Evolutionary conservation across 1,140 invertebrate genomes (phyloP).

Genomic region (Euwallacea fornicatus): DNA sequence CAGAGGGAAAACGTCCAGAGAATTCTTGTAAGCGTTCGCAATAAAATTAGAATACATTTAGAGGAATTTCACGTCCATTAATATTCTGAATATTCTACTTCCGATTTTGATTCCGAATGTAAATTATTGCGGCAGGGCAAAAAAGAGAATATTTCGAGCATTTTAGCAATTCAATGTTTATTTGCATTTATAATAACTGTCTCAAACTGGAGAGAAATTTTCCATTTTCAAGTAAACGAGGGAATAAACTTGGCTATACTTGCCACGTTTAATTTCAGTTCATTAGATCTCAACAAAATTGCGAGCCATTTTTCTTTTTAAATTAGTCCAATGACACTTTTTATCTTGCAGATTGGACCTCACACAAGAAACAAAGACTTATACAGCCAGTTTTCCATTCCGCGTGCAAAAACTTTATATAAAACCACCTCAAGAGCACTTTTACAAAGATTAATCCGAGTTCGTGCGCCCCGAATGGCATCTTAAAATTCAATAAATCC

Average conservation of each 20-base stretch:
- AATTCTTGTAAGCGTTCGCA: background rate
- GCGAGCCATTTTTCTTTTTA: too few relatives aligned
- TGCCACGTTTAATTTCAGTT: too few relatives aligned
- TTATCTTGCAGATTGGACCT: too few relatives aligned
- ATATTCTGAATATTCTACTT: slow-evolving; percentile 22
- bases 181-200: slow-evolving; percentile 26
- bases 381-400: background rate
- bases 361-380: too few relatives aligned
- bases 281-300: too few relatives aligned
- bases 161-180: slow-evolving; percentile 29
- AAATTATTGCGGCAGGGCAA: slow-evolving; percentile 14
- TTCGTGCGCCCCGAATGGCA: slow-evolving; percentile 33
- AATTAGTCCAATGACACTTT: too few relatives aligned
- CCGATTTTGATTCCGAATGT: slow-evolving; percentile 19
- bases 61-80: slow-evolving; percentile 10
- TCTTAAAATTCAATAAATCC: slow-evolving; percentile 41
- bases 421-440: slow-evolving; percentile 30
- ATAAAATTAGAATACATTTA: slow-evolving; percentile 10
- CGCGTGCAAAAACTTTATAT: slow-evolving; percentile 8
- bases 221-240: slow-evolving; percentile 11
- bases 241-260: slow-evolving; percentile 12
- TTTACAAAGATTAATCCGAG: slow-evolving; percentile 36
- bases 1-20: background rate
- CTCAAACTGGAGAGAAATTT: slow-evolving; percentile 16
- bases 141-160: slow-evolving; percentile 15